Conservation (phyloP, 1,140 invertebrate species). For the Apis dorsata region DNA sequence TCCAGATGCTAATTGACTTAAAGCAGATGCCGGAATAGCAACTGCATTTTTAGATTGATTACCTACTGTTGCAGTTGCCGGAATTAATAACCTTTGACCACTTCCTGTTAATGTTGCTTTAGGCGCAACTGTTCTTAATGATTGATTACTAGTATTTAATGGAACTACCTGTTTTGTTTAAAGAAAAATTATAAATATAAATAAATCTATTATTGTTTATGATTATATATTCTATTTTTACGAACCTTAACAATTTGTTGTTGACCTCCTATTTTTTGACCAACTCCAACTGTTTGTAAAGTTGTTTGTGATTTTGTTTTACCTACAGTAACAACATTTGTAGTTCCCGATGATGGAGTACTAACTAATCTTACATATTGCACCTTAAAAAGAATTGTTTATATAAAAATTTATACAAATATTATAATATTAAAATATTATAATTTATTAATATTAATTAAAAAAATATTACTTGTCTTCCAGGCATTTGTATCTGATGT, state of each 20-base stretch:
- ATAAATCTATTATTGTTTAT: not conserved
- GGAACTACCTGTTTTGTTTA: conserved; percentile 69
- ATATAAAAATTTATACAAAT: conserved; percentile 4
- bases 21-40: conserved; percentile 77
- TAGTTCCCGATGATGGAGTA: conserved; percentile 75
- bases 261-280: conserved; percentile 74
- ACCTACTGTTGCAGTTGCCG: conserved; percentile 71
- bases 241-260: conserved; percentile 76
- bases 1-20: conserved; percentile 79
- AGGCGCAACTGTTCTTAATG: conserved; percentile 76
- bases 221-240: not conserved
- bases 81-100: conserved; percentile 77
- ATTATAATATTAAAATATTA: conserved; percentile 1
- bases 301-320: conserved; percentile 75
- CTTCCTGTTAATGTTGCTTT: conserved; percentile 71
- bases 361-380: conserved; percentile 87
- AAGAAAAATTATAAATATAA: conserved; percentile 5
- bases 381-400: conserved; percentile 78
- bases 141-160: conserved; percentile 73
- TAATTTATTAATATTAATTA: not conserved
- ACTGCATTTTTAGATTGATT: conserved; percentile 74
- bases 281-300: conserved; percentile 73
- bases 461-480: conserved; percentile 81
- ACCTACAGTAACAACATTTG: conserved; percentile 77
- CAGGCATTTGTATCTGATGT: conserved; percentile 86